Base-by-base conservation (phyloP, 1,140 invertebrate species). In the Hyposmocoma kahamanoa region DNA sequence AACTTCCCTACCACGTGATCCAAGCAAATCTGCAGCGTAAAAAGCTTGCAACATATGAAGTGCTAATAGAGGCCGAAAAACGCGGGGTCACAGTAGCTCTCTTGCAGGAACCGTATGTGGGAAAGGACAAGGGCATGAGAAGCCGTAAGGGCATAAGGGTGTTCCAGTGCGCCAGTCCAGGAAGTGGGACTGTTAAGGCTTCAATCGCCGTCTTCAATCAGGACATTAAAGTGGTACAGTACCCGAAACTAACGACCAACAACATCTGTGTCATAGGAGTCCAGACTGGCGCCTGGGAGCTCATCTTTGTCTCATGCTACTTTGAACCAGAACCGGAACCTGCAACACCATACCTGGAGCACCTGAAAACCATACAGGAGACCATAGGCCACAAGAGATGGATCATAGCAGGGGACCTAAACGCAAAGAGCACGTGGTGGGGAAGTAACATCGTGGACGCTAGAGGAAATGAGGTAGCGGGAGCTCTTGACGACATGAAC, bases 21-120 rank as follows among this genome's bases (percentile, higher is more conserved):
- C 59, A 58, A 13, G 26, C 55, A 2, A 58, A 62, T 18, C 38
- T 62, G 1, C 51, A 55, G 11, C 24, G 55, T 6, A 58, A 20
- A 2, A 4, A 42, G 13, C 19, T 58, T 3, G 55, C 59, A 0
- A 62, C 55, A 0, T 2, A 52, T 1, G 55, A 58, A 17, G 2
- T 55, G 0, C 11, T 59, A 9, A 10, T 32, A 3, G 47, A 42
- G 26, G 47, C 26, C 1, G 13, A 3, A 1, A 20, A 20, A 13
- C 5, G 26, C 3, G 18, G 24, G n/a, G 8, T 41, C 6, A 5
- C 21, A 1, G 4, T 53, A 6, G 42, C 43, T 1, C 22, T 54
- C 0, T 8, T 50, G 13, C 47, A 55, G 28, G 53, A 54, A 13
- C 52, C 52, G 1, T 54, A 54, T 18, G 46, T 54, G 15, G 46